phyloP scores from a whole-genome alignment of 2,113 vertebrate species.

The Cercopithecus mona region DNA sequence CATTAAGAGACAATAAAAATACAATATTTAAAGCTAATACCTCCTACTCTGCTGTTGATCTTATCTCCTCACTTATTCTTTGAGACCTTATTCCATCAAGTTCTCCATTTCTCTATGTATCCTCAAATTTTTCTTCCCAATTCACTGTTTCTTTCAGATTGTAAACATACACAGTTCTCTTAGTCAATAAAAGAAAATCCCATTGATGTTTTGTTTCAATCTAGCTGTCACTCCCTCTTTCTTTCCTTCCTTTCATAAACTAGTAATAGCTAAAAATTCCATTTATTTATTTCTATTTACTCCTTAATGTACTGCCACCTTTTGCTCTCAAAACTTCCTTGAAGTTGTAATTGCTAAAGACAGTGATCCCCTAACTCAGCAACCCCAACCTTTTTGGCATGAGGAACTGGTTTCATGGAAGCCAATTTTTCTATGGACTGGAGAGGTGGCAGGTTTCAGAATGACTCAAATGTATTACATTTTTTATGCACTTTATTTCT shows the following conservation, averaged over 20 bases:
- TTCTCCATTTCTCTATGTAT: not conserved
- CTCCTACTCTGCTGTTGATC: not conserved
- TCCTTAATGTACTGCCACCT: not conserved
- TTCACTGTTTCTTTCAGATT: not conserved
- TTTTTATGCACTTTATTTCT: too few relatives aligned
- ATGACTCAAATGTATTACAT: too few relatives aligned
- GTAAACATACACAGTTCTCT: not conserved
- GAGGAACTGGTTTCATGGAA: too few relatives aligned
- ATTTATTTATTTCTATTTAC: not conserved
- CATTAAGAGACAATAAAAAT: not conserved
- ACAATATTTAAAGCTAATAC: not conserved
- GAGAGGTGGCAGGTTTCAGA: too few relatives aligned
- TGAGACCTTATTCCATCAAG: not conserved
- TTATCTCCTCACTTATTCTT: not conserved
- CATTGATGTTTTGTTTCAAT: not conserved
- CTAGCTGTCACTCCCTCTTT: not conserved
- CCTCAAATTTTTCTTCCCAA: not conserved
- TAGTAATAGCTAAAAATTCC: not conserved
- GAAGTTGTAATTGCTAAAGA: not conserved
- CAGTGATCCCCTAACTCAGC: not conserved
- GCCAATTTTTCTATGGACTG: too few relatives aligned
- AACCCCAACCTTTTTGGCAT: too few relatives aligned
- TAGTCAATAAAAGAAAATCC: not conserved
- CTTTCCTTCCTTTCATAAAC: not conserved
- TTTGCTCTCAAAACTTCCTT: not conserved